These are phyloP conservation scores for Prunella fulvescens DNA, from an alignment of 2,113 vertebrate species.

Conservation along the genomic window DNA sequence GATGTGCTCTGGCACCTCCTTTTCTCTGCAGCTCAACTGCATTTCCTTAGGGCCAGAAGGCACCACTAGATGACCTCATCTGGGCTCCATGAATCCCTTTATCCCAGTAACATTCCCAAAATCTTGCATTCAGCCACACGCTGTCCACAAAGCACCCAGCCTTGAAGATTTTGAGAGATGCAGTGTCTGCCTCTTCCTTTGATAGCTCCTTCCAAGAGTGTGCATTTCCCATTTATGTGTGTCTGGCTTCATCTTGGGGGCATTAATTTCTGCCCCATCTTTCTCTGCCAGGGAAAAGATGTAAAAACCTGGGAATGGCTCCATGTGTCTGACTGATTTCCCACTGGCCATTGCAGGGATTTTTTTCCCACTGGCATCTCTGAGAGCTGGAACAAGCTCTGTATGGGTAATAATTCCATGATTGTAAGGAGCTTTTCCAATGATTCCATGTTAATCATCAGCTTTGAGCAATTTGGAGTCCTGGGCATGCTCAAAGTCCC, in stretches of 20 bases:
- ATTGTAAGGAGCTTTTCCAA: neutral
- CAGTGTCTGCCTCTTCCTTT: neutral
- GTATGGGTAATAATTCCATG: neutral
- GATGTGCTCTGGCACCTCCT: neutral
- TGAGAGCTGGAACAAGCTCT: neutral
- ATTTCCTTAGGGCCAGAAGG: neutral
- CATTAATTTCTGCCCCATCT: neutral
- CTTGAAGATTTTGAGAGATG: neutral
- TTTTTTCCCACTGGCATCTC: neutral
- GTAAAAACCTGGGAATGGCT: neutral
- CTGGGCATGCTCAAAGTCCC: neutral
- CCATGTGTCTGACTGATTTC: neutral
- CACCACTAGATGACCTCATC: neutral
- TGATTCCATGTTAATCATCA: neutral
- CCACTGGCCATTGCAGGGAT: neutral
- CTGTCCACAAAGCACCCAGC: neutral
- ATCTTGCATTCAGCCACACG: neutral
- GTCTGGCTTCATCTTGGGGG: neutral
- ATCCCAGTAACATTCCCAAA: neutral
- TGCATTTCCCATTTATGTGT: neutral
- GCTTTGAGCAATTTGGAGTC: neutral
- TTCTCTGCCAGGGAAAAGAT: neutral
- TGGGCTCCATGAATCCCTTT: neutral
- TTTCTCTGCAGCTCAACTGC: neutral
- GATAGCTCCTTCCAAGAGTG: neutral